Conservation (phyloP, 2,113 vertebrate species). For the Tympanuchus pallidicinctus region DNA sequence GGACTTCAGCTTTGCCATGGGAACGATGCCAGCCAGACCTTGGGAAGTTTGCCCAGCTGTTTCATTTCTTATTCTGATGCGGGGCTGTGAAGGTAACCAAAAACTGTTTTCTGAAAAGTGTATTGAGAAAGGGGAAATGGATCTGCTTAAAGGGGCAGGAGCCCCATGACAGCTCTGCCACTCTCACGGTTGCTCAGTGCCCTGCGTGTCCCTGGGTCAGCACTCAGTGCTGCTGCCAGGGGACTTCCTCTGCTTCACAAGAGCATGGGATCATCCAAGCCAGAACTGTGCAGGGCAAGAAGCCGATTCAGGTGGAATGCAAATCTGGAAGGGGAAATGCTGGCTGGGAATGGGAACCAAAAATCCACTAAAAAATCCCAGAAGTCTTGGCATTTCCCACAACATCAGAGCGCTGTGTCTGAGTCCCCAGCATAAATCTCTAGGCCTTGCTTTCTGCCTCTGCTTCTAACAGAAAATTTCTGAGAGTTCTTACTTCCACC, state of each 20-base stretch:
- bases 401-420: fast-evolving
- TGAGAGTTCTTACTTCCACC: neutral
- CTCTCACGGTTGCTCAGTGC: neutral
- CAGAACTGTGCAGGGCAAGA: neutral
- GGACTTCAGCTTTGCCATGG: neutral
- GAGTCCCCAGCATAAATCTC: neutral
- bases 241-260: neutral
- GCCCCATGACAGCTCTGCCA: neutral
- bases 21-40: neutral
- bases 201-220: neutral
- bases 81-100: neutral
- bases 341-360: neutral
- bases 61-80: neutral
- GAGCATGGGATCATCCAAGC: neutral
- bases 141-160: neutral
- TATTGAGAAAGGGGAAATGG: neutral
- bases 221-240: neutral
- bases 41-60: neutral
- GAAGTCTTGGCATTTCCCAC: neutral
- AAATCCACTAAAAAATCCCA: neutral
- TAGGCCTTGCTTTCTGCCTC: fast-evolving
- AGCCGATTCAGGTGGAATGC: neutral
- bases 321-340: neutral
- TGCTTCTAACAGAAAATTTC: neutral
- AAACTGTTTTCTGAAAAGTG: neutral